phyloP scores from a whole-genome alignment of 2,797 vertebrate species.

The Taeniopygia guttata region DNA sequence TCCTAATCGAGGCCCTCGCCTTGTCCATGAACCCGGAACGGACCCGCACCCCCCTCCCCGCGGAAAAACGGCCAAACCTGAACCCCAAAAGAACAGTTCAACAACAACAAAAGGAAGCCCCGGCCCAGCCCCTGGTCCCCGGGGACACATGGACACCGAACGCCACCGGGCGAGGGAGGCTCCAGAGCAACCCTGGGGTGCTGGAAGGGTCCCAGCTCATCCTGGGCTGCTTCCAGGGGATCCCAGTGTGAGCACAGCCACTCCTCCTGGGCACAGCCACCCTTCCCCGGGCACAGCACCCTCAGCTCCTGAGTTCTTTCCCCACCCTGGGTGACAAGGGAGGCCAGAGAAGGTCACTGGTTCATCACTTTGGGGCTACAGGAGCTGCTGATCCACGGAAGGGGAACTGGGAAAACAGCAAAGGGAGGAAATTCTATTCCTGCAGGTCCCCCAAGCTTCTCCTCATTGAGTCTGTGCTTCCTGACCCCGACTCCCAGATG shows the following conservation, averaged over 20 bases:
- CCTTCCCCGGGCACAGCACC: not conserved
- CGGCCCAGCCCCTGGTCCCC: not conserved
- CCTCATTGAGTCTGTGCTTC: not conserved
- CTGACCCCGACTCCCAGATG: fast-evolving
- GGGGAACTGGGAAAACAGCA: not conserved
- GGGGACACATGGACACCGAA: constrained; percentile 6
- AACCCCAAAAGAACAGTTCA: constrained; percentile 38
- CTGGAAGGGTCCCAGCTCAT: no score
- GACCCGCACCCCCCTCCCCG: not conserved
- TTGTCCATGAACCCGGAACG: constrained; percentile 41
- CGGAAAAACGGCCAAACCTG: not conserved
- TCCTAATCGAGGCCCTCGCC: constrained; percentile 71
- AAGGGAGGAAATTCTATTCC: not conserved
- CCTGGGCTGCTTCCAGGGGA: no score
- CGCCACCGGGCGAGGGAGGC: not conserved
- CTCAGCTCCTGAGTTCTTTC: not conserved
- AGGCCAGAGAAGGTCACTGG: not conserved
- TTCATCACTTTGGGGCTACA: not conserved
- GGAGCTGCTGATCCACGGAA: not conserved
- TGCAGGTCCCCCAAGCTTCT: not conserved
- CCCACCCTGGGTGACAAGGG: fast-evolving
- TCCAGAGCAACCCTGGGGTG: not conserved
- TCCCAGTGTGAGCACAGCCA: no score
- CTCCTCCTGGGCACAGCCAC: no score
- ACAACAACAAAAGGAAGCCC: not conserved